phyloP scores from a whole-genome alignment of 2,888 invertebrate species.

The Steinernema hermaphroditum region DNA sequence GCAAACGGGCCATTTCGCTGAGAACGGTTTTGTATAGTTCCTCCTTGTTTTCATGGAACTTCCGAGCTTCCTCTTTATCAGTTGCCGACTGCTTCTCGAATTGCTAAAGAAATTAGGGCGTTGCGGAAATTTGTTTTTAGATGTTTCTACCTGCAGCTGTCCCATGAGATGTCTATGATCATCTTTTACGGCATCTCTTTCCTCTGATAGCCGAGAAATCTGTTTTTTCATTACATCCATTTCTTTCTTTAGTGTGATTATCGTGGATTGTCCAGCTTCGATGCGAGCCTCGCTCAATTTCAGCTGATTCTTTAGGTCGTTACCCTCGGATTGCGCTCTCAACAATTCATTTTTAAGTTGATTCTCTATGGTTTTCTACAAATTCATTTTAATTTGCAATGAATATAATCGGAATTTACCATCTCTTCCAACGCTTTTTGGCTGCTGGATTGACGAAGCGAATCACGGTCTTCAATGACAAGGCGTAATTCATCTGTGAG shows the following conservation, averaged over 20 bases:
- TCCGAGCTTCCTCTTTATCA: constrained; percentile 25
- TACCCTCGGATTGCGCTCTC: constrained; percentile 46
- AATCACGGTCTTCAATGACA: constrained; percentile 30
- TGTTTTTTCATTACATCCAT: constrained; percentile 51
- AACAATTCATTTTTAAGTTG: constrained; percentile 49
- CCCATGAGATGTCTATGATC: constrained; percentile 35
- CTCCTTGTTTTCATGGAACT: constrained; percentile 31
- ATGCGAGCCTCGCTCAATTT: constrained; percentile 50
- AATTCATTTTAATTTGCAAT: neutral
- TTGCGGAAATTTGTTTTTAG: neutral
- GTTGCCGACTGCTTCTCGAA: constrained; percentile 1
- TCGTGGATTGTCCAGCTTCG: constrained; percentile 41
- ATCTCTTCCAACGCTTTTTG: constrained; percentile 29
- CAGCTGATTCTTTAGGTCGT: constrained; percentile 52
- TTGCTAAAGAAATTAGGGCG: neutral
- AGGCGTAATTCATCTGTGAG: constrained; percentile 36
- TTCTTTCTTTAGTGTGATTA: constrained; percentile 48
- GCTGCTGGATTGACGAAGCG: constrained; percentile 27
- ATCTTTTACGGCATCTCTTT: constrained; percentile 39
- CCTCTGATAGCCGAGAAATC: constrained; percentile 49
- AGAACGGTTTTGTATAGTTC: constrained; percentile 36
- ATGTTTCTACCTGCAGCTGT: constrained; percentile 33
- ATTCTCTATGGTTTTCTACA: no score
- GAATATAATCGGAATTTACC: constrained; percentile 25
- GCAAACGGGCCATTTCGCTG: constrained; percentile 33